These are phyloP conservation scores for Philotrypesis tridentata DNA, from an alignment of 1,140 invertebrate species.

Conservation along the genomic window DNA sequence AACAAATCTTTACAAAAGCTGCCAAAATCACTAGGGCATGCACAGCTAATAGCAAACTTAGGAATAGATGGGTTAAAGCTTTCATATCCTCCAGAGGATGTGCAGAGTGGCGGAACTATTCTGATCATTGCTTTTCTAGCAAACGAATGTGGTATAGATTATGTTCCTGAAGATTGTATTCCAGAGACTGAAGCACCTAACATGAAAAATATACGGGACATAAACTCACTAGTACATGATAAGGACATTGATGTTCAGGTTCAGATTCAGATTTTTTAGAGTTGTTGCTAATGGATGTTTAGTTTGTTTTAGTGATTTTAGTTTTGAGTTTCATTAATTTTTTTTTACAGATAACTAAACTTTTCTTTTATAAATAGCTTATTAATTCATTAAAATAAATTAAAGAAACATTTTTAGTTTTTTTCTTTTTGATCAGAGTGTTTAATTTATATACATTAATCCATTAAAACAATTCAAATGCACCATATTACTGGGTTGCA, in stretches of 20 bases:
- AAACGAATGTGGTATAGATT: slow-evolving; percentile 67
- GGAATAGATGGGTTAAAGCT: slow-evolving; percentile 78
- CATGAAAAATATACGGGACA: background rate
- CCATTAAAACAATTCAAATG: slow-evolving; percentile 1
- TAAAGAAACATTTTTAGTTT: slow-evolving; percentile 21
- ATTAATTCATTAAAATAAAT: slow-evolving; percentile 25
- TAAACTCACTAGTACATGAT: slow-evolving; percentile 54
- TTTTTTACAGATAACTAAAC: slow-evolving; percentile 19
- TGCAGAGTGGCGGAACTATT: slow-evolving; percentile 76
- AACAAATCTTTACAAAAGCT: slow-evolving; percentile 77
- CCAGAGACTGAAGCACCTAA: slow-evolving; percentile 53
- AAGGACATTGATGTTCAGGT: slow-evolving; percentile 69
- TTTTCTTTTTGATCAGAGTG: no score
- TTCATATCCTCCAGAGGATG: slow-evolving; percentile 77
- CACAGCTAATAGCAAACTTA: slow-evolving; percentile 75
- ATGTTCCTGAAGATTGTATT: slow-evolving; percentile 58
- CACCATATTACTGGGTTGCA: background rate
- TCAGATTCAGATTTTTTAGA: slow-evolving; percentile 29
- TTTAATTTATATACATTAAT: slow-evolving; percentile 3
- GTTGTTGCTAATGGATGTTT: background rate
- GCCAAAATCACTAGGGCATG: slow-evolving; percentile 78
- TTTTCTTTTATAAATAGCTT: no score
- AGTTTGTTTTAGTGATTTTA: background rate
- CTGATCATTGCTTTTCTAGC: slow-evolving; percentile 81
- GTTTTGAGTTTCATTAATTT: slow-evolving; percentile 25